phyloP scores from a whole-genome alignment of 1,140 invertebrate genomes.

The Hetaerina americana region DNA sequence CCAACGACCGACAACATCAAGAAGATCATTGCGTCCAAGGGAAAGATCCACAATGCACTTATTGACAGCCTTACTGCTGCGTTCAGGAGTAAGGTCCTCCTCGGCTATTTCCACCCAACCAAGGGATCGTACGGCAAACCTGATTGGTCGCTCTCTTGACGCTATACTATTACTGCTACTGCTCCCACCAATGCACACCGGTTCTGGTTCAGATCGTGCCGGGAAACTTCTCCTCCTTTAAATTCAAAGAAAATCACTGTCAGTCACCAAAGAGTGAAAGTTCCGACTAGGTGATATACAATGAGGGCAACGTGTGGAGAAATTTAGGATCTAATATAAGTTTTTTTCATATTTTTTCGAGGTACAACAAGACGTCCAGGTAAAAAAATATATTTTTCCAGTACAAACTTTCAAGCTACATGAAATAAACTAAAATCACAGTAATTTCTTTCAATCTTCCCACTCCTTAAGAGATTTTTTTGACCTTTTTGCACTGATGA shows the following conservation, averaged over 20 bases:
- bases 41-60: constrained; percentile 91
- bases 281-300: no score
- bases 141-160: constrained; percentile 52
- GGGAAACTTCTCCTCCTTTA: constrained; percentile 64
- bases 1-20: constrained; percentile 86
- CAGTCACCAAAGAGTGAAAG: no score
- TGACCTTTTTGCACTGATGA: no score
- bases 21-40: constrained; percentile 70
- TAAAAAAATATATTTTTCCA: background rate
- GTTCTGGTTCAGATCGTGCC: constrained; percentile 54
- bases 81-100: constrained; percentile 83
- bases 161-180: background rate
- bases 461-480: no score
- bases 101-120: constrained; percentile 92
- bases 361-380: background rate
- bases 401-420: constrained; percentile 8
- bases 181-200: constrained; percentile 13
- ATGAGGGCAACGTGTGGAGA: no score
- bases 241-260: constrained; percentile 12
- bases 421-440: no score
- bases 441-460: no score
- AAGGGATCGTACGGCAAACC: constrained; percentile 79
- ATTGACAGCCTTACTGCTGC: constrained; percentile 89
- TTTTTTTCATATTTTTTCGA: background rate
- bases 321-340: no score